Conservation (phyloP, 2,797 vertebrate genomes). For the Microctenopoma stevenorrisi region DNA sequence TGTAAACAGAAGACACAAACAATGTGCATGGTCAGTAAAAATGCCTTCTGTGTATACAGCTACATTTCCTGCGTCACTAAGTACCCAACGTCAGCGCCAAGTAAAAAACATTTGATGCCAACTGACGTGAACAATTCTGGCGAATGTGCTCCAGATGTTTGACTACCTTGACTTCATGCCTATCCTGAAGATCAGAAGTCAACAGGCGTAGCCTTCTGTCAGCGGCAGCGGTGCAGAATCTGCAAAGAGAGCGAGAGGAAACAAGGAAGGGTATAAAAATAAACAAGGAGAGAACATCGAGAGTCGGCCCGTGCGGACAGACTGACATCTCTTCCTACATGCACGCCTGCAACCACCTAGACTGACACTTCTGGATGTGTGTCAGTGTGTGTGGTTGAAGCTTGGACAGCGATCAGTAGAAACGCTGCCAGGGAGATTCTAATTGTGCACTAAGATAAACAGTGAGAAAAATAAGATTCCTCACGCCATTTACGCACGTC, state of each 20-base stretch:
- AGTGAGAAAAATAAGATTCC: slow-evolving; percentile 73
- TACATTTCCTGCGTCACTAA: slow-evolving; percentile 53
- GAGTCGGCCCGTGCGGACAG: slow-evolving; percentile 36
- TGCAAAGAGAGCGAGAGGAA: slow-evolving; percentile 48
- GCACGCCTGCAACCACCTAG: slow-evolving; percentile 37
- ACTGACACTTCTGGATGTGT: slow-evolving; percentile 59
- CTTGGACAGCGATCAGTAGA: slow-evolving; percentile 64
- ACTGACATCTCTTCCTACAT: slow-evolving; percentile 40
- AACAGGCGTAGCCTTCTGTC: slow-evolving; percentile 92
- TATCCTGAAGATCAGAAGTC: slow-evolving; percentile 92
- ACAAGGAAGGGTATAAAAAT: slow-evolving; percentile 47
- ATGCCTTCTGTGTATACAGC: slow-evolving; percentile 6
- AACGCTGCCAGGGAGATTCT: slow-evolving; percentile 73
- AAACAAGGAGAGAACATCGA: slow-evolving; percentile 62
- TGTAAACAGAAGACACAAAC: slow-evolving; percentile 23
- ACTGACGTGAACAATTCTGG: slow-evolving; percentile 46
- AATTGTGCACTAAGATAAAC: slow-evolving; percentile 79
- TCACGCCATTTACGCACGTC: slow-evolving; percentile 71
- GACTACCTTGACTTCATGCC: slow-evolving; percentile 91
- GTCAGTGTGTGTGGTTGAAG: slow-evolving; percentile 64
- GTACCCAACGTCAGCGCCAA: slow-evolving; percentile 52
- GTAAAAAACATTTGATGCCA: slow-evolving; percentile 43
- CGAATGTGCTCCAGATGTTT: slow-evolving; percentile 70
- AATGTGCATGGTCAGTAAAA: slow-evolving; percentile 21
- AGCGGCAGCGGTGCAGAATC: slow-evolving; percentile 93